These are phyloP conservation scores for Empidonax alnorum DNA, from an alignment of 2,113 vertebrate species.

Conservation along the genomic window DNA sequence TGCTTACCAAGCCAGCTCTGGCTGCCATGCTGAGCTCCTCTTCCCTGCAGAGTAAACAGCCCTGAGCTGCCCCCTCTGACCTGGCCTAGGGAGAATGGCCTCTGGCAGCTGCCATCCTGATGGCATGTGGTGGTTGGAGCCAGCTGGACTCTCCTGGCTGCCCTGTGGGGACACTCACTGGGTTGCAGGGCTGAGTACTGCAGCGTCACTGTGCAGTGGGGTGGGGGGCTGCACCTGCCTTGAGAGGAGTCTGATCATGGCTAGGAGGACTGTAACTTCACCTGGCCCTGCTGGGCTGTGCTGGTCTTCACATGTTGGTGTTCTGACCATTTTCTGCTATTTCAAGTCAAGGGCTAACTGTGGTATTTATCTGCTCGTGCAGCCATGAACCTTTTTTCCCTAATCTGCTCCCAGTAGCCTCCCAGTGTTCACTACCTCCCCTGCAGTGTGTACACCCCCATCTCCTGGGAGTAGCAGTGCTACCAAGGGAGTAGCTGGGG, in stretches of 20 bases:
- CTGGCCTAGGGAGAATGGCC: background rate
- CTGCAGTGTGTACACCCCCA: accelerated
- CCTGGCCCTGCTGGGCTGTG: background rate
- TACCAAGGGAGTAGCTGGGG: background rate
- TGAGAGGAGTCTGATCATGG: accelerated
- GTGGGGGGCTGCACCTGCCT: background rate
- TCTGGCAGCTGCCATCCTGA: background rate
- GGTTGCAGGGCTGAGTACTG: background rate
- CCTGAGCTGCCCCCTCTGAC: background rate
- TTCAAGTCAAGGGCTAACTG: background rate
- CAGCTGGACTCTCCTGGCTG: background rate
- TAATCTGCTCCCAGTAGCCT: accelerated
- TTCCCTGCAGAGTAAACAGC: background rate
- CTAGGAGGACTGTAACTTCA: background rate
- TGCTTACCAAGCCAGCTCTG: background rate
- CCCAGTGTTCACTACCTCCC: background rate
- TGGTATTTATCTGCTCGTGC: background rate
- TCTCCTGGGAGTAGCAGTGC: background rate
- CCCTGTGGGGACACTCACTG: background rate
- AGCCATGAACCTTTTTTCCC: background rate
- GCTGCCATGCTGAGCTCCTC: background rate
- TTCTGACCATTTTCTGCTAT: background rate
- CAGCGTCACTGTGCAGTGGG: background rate
- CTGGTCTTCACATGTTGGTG: accelerated
- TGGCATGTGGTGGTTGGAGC: background rate